Base-by-base conservation (phyloP, 37 sponge, comb jelly and placozoan genomes). In the Axinella damicornis region DNA sequence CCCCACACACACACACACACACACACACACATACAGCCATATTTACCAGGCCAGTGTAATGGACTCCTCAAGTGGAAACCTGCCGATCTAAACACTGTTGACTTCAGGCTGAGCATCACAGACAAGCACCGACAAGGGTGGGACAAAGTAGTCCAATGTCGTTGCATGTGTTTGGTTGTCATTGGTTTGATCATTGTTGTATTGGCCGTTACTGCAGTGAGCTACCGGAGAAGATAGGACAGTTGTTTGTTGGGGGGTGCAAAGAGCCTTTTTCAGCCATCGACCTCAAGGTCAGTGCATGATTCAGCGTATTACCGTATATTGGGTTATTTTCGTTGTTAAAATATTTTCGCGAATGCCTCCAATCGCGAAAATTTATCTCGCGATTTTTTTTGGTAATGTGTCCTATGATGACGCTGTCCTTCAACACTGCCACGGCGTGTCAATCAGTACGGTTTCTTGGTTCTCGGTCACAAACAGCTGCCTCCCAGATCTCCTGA, bases 51-150 rank as follows among this genome's bases (percentile, higher is more conserved):
- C 0, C 74, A 74, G 59, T 91, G 96, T 73, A 53, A 74, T 19
- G 69, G 64, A 0, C 79, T 99, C 38, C 88, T 99, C 17, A 99
- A 99, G 66, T 99, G 99, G 99, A 99, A 97, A 74, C 99, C 99
- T 35, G 76, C 92, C 34, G 91, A 92, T 21, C 80, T 99, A 32
- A 99, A 97, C 78, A 83, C 90, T 28, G 96, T 99, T 5, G 99
- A 99, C 77, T 99, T 99, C 75, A 73, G 77, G 24, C 79, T 99
- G 63, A 75, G 91, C 61, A 90, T 97, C 13, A 82, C 77, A 0
- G 79, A 87, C 55, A 72, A 19, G 24, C 64, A 92, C 25, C 83
- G 75, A 64, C 74, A 60, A 12, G 92, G 97, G 89, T 94, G 64
- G 39, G 41, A 69, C 13, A 12, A 46, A 46, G 9, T 9, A 46